Base-by-base conservation (phyloP, 2,888 invertebrate genomes). In the Mythimna ferrago region DNA sequence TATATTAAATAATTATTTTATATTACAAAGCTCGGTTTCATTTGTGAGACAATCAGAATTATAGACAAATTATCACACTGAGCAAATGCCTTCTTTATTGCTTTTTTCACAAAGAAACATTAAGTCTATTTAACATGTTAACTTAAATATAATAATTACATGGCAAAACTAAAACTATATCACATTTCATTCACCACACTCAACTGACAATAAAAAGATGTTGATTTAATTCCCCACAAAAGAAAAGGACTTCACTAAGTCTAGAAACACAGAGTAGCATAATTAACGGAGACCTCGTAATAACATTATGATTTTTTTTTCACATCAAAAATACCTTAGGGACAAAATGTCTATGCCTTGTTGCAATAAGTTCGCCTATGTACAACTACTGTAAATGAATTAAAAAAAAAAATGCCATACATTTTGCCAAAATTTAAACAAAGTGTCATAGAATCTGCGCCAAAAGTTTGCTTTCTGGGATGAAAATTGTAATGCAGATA, bases 151-250 rank as follows among this genome's bases (percentile, higher is more conserved):
- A 73, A 66, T 60, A 66, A 80, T 68, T 72, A 80, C 65, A 85
- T 85, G 73, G 81, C 76, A 57, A 75, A 81, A 83, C 77, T 84
- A 76, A 80, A 71, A 73, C 69, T 86, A 84, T 85, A 85, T 85
- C 85, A 85, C 85, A 85, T 78, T 82, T 80, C 86, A 86, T 69
- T 74, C 79, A 67, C 76, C 71, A 74, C 82, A 71, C 53, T 66
- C 76, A 65, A 71, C 60, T 41, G 48, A 64, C 21, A 73, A 32
- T n/a, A 57, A 57, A 54, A 64, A 61, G 35, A 66, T 72, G 35
- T 61, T 70, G 80, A 72, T 68, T 82, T 62, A 66, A 71, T 69
- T 63, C 26, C 2, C 44, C 21, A 44, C 16, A 48, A 32, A 44
- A 51, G 19, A 54, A 44, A n/a, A 41, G 19, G 1, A 14, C n/a